Evolutionary conservation across 2,113 vertebrate genomes (phyloP), one percentile per base, ranked within the genome.

Genomic region (Hiodon tergisus): DNA sequence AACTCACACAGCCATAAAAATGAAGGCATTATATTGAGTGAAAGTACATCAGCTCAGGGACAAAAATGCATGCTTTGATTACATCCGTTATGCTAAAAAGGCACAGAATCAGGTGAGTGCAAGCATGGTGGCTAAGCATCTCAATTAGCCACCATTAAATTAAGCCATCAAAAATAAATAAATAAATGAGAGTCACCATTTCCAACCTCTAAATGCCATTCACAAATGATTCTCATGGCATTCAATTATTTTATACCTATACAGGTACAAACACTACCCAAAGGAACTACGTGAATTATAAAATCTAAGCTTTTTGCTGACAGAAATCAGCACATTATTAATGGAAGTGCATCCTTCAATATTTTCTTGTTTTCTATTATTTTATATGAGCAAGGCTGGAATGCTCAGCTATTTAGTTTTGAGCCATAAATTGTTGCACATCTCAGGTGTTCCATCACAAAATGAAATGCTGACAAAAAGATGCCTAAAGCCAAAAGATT

Each of bases 91-190:
- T 61, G 7, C 6, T 50, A 51, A 54, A 69, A 55, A 55, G n/a
- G n/a, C 7, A 61, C 7, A 61, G 7, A 69, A 69, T 54, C 68
- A 55, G 68, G 68, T 16, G 51, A 46, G 31, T 31, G 31, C 68
- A 17, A 11, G 55, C 68, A n/a, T n/a, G n/a, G n/a, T n/a, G n/a
- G n/a, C n/a, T n/a, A n/a, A n/a, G n/a, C 16, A 71, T 59, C 70
- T 59, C 73, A 74, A 57, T 67, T 74, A 74, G 63, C 6, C 54
- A n/a, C 70, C 6, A 55, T 57, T 59, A 71, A 71, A 59, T 71
- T 48, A 59, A 71, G 60, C 48, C 57, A 53, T 74, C 53, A 74
- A 57, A 31, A 31, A 31, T 31, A 31, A 31, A 31, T 31, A 31
- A 31, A 31, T 31, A 31, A 31, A 66, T n/a, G 47, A 62, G 16